Conservation (phyloP, 2,797 vertebrate species). For the Decapterus maruadsi region DNA sequence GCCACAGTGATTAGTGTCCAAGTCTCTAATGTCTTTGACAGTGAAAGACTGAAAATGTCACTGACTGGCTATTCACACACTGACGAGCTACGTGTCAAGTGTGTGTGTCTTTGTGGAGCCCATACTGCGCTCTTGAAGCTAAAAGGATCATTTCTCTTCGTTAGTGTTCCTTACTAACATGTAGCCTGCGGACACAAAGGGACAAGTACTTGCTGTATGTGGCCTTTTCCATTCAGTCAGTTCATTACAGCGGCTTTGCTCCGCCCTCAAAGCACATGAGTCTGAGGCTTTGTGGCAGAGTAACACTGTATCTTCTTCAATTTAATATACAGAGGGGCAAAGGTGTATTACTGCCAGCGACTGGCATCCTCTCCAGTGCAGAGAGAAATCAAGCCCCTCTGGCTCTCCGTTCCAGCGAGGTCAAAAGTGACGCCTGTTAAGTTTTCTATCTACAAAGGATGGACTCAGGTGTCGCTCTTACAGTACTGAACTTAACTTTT, state of each 20-base stretch:
- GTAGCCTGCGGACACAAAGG: constrained; percentile 70
- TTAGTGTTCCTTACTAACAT: constrained; percentile 74
- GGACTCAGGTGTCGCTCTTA: neutral
- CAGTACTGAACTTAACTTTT: neutral
- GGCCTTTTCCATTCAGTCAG: constrained; percentile 34
- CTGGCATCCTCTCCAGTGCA: neutral
- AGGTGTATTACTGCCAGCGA: neutral
- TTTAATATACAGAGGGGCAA: neutral
- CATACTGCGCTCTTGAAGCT: constrained; percentile 49
- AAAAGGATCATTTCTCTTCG: constrained; percentile 78
- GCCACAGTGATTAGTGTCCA: constrained; percentile 61
- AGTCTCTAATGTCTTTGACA: constrained; percentile 60
- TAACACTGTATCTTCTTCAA: neutral
- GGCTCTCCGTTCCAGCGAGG: neutral
- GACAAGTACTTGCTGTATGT: constrained; percentile 54
- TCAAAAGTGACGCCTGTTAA: neutral
- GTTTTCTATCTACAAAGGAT: constrained; percentile 12
- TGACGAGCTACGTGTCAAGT: constrained; percentile 56
- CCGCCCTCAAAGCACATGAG: neutral
- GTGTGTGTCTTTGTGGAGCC: constrained; percentile 63
- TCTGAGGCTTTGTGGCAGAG: constrained; percentile 18
- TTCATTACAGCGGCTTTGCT: constrained; percentile 21
- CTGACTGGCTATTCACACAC: constrained; percentile 53
- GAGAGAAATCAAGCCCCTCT: neutral
- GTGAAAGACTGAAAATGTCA: constrained; percentile 66